Percentiles rank a stretch among this genome's conserved stretches.
phyloP scores from a whole-genome alignment of 64 coral and sea anemone species.

The Platygyra sinensis region DNA sequence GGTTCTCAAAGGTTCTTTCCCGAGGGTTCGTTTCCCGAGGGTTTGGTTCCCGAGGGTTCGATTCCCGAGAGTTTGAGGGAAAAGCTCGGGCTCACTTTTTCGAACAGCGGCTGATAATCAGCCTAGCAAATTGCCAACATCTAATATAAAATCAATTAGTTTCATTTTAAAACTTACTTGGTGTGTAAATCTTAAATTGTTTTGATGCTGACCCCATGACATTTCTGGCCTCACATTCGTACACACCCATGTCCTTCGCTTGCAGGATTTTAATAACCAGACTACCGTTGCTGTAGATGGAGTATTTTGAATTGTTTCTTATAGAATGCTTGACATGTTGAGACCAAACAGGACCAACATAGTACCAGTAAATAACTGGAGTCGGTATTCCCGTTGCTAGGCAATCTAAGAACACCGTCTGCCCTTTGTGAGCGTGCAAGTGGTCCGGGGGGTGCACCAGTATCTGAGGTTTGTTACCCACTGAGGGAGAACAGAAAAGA shows the following conservation, averaged over 20 bases:
- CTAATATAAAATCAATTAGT: no score
- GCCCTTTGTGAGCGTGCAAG: not conserved
- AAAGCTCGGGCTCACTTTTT: no score
- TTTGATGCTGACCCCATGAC: not conserved
- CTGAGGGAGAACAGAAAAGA: not conserved
- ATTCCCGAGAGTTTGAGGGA: no score
- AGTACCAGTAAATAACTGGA: not conserved
- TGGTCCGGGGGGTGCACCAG: not conserved
- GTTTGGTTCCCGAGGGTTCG: no score
- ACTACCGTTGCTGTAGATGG: not conserved
- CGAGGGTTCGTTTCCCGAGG: no score
- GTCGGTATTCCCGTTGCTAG: constrained; percentile 20
- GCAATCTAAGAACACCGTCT: not conserved
- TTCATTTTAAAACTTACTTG: not conserved
- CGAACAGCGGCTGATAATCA: no score
- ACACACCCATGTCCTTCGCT: not conserved
- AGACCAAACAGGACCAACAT: not conserved
- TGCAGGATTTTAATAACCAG: not conserved
- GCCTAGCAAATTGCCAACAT: no score
- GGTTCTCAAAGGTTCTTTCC: no score
- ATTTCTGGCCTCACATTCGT: constrained; percentile 18
- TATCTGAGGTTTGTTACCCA: constrained; percentile 10
- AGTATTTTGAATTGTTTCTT: not conserved
- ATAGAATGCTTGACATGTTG: not conserved
- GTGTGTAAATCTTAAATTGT: not conserved